phyloP scores from a whole-genome alignment of 2,888 invertebrate genomes.

The Ophion costatus region DNA sequence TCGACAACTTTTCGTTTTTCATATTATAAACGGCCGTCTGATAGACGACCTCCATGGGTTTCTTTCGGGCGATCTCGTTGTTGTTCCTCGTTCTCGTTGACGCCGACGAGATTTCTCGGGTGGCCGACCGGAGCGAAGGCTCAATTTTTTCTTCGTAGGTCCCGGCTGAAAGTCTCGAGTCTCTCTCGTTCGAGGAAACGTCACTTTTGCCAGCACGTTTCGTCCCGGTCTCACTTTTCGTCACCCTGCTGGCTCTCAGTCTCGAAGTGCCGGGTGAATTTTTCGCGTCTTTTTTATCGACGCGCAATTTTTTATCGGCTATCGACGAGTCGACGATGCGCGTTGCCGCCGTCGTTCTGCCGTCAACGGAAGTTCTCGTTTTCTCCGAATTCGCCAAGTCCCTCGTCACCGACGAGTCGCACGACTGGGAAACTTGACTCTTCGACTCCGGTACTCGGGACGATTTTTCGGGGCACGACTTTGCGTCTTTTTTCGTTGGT shows the following conservation, averaged over 20 bases:
- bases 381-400: constrained; percentile 24
- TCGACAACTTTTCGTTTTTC: constrained; percentile 77
- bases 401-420: not conserved
- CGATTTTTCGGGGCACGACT: constrained; percentile 15
- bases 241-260: constrained; percentile 20
- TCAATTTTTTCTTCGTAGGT: constrained; percentile 3
- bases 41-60: constrained; percentile 78
- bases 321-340: not conserved
- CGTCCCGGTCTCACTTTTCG: constrained; percentile 5
- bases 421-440: not conserved
- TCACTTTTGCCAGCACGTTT: constrained; percentile 4
- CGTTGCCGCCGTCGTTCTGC: not conserved
- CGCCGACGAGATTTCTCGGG: constrained; percentile 21
- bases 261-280: constrained; percentile 8
- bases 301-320: constrained; percentile 23
- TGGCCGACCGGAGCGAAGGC: not conserved
- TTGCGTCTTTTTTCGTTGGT: not conserved
- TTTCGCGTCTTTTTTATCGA: not conserved
- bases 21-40: constrained; percentile 79
- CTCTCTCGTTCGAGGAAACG: constrained; percentile 31
- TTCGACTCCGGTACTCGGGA: constrained; percentile 18
- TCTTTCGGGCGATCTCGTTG: constrained; percentile 34
- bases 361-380: not conserved
- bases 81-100: constrained; percentile 39
- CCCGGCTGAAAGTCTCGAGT: constrained; percentile 13